phyloP scores from a whole-genome alignment of 2,888 invertebrate genomes.

The Eupithecia inturbata region DNA sequence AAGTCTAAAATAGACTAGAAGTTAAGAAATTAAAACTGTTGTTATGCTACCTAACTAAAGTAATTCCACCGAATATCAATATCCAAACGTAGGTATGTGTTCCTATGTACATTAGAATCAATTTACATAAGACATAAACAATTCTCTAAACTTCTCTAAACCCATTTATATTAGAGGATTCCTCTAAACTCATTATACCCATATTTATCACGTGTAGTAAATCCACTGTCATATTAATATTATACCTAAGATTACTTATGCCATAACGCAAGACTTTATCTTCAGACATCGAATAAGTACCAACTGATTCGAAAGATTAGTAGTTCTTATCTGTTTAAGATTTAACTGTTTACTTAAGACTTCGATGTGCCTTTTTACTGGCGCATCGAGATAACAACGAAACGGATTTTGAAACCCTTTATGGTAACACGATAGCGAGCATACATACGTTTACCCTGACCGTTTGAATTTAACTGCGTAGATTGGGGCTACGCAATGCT shows the following conservation, averaged over 20 bases:
- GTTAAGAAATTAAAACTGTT: too few species aligned
- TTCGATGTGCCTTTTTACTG: background rate
- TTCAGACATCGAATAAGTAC: background rate
- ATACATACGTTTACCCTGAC: background rate
- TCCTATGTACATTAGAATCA: background rate
- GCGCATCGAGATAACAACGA: too few species aligned
- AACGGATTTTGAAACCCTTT: background rate
- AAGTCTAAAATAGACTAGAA: background rate
- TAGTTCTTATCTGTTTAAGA: background rate
- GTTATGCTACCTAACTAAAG: background rate
- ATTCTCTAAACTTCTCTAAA: constrained; percentile 11
- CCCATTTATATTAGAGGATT: background rate
- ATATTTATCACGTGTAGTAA: background rate
- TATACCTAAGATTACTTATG: background rate
- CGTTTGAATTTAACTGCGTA: background rate
- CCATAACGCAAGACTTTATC: constrained; percentile 8
- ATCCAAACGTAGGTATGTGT: background rate
- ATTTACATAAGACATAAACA: background rate
- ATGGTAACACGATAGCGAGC: background rate
- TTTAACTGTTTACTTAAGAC: background rate
- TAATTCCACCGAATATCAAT: background rate
- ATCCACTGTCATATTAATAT: constrained; percentile 2
- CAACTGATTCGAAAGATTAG: background rate
- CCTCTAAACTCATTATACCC: background rate
- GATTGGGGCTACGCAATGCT: background rate